These are phyloP conservation scores for Cinara cedri DNA, from an alignment of 2,888 invertebrate genomes.

Conservation along the genomic window DNA sequence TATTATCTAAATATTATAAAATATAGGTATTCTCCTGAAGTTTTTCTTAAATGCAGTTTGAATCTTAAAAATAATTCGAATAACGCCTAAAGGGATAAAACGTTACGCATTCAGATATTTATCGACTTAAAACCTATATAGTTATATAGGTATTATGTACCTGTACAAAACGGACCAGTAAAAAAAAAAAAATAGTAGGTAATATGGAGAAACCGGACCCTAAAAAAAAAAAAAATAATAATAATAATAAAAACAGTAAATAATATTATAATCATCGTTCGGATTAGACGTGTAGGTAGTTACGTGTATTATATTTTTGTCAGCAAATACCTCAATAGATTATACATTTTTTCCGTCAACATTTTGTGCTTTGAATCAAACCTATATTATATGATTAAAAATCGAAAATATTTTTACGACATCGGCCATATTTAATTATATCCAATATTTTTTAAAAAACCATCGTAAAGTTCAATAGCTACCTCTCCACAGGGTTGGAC, in stretches of 20 bases:
- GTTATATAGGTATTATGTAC: neutral
- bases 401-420: neutral
- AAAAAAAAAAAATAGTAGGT: neutral
- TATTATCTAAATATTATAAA: neutral
- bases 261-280: neutral
- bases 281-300: neutral
- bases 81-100: neutral
- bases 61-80: conserved; percentile 2
- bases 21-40: neutral
- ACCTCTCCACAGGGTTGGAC: too few relatives aligned
- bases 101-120: too few relatives aligned
- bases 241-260: too few relatives aligned
- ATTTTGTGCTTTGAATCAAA: neutral
- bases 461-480: too few relatives aligned
- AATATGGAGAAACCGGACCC: conserved; percentile 2
- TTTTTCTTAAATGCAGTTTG: neutral
- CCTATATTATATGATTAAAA: neutral
- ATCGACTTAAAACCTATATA: too few relatives aligned
- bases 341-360: neutral
- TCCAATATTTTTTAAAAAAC: too few relatives aligned
- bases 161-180: neutral
- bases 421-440: neutral
- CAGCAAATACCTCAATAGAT: neutral
- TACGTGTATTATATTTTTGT: neutral
- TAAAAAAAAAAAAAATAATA: neutral